Conservation (phyloP, 2,888 invertebrate genomes). For the Aelia acuminata region DNA sequence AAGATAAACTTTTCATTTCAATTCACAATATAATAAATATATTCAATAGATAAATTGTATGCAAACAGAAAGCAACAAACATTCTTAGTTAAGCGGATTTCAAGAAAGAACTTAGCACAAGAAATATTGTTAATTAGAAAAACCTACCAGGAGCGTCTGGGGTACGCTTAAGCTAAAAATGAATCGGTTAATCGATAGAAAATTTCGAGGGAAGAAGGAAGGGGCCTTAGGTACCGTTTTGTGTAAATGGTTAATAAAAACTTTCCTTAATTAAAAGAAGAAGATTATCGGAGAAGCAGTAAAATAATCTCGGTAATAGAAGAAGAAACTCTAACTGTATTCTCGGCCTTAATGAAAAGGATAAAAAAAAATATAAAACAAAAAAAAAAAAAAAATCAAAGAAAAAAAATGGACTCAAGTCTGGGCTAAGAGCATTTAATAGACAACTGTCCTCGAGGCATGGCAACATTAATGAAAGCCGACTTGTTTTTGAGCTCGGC, state of each 20-base stretch:
- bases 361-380: neutral
- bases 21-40: too few relatives aligned
- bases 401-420: neutral
- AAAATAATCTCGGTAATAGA: conserved; percentile 54
- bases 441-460: conserved; percentile 3
- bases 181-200: conserved; percentile 30
- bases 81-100: too few relatives aligned
- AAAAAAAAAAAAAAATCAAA: neutral
- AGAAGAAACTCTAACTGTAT: conserved; percentile 47
- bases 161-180: neutral
- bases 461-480: neutral
- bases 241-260: conserved; percentile 53
- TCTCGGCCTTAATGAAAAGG: conserved; percentile 47
- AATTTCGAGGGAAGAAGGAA: neutral
- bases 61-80: too few relatives aligned
- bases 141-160: neutral
- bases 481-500: neutral
- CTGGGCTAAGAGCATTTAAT: conserved; percentile 11
- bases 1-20: too few relatives aligned
- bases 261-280: conserved; percentile 55
- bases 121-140: neutral
- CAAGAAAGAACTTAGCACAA: neutral
- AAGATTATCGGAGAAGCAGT: conserved; percentile 50
- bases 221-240: conserved; percentile 27
- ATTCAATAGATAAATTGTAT: too few relatives aligned